Conservation (phyloP, 2,797 vertebrate genomes). For the Distichodus sexfasciatus region DNA sequence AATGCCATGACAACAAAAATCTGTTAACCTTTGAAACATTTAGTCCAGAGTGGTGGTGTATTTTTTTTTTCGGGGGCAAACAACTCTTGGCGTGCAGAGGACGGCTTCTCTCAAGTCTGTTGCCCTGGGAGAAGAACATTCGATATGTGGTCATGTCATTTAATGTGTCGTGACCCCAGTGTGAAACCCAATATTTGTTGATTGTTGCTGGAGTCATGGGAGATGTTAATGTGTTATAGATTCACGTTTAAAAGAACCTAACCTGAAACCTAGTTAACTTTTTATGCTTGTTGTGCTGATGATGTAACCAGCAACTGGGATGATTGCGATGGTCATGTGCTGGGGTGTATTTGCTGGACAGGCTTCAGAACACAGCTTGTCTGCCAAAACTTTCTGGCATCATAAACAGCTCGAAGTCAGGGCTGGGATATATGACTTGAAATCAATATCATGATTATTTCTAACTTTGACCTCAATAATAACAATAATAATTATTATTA, state of each 20-base stretch:
- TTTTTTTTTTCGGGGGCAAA: not conserved
- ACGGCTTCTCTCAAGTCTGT: not conserved
- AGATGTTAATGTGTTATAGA: not conserved
- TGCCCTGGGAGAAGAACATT: conserved; percentile 8
- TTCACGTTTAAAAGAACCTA: not conserved
- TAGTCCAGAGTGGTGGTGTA: not conserved
- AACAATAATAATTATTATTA: no score
- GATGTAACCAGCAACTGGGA: no score
- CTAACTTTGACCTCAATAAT: no score
- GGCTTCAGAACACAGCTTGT: no score
- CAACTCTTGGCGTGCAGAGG: not conserved
- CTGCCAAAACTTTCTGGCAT: no score
- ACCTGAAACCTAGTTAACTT: no score
- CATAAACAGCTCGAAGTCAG: no score
- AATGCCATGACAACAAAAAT: not conserved
- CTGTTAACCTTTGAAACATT: conserved; percentile 13
- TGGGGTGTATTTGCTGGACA: no score
- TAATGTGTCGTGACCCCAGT: conserved; percentile 7
- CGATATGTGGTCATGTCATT: not conserved
- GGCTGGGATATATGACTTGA: no score
- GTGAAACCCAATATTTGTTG: conserved; percentile 7
- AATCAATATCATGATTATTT: no score
- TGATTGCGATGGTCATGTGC: no score
- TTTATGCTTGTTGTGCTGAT: no score
- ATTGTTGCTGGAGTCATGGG: not conserved